These are phyloP conservation scores for Copsychus sechellarum DNA, from an alignment of 2,113 vertebrate genomes.

Conservation along the genomic window DNA sequence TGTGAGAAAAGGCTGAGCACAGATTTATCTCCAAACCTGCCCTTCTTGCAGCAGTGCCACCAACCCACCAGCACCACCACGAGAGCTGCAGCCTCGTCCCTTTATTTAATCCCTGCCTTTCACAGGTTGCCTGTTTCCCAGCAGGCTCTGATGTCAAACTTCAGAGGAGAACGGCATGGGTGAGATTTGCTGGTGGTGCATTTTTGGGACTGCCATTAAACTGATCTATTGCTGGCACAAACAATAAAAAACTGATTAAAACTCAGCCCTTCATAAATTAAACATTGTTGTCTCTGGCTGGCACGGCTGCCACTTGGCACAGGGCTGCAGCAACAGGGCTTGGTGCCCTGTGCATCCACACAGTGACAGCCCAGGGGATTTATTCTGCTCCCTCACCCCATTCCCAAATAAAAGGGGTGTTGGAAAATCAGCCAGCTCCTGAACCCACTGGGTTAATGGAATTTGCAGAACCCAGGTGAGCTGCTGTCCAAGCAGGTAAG, in stretches of 20 bases:
- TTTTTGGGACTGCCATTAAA: conserved; percentile 47
- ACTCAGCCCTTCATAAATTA: conserved; percentile 59
- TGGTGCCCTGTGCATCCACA: neutral
- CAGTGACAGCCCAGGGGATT: neutral
- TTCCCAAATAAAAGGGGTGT: neutral
- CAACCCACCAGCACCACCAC: neutral
- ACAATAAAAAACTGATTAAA: conserved; percentile 66
- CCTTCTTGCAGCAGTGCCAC: conserved; percentile 4
- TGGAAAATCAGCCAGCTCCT: neutral
- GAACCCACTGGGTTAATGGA: neutral
- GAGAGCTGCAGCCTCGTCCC: neutral
- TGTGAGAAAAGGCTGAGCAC: neutral
- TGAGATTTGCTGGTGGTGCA: conserved; percentile 50
- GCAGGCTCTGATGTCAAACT: neutral
- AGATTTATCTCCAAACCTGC: conserved; percentile 15
- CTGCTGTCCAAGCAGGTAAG: neutral
- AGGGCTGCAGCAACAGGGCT: neutral
- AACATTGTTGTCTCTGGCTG: conserved; percentile 52
- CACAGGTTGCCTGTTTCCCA: conserved; percentile 14
- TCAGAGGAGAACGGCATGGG: conserved; percentile 1
- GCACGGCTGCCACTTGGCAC: conserved; percentile 37
- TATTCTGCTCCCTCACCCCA: neutral
- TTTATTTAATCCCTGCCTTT: neutral
- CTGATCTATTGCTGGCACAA: conserved; percentile 60
- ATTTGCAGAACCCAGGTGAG: neutral